Conservation (phyloP, 2,113 vertebrate species). For the Penelope pileata region DNA sequence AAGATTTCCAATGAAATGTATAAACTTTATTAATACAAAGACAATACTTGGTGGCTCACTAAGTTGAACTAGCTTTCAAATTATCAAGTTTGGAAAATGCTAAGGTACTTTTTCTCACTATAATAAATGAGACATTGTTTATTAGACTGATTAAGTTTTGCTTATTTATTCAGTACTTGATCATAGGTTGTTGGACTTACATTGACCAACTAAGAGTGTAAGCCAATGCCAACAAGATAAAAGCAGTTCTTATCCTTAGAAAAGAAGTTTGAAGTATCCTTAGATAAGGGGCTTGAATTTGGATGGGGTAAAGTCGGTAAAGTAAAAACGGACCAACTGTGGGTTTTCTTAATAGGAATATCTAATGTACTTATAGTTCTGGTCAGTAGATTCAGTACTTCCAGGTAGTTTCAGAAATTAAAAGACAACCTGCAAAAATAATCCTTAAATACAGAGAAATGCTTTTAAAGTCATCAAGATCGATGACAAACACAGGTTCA, state of each 20-base stretch:
- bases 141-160: not conserved
- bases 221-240: not conserved
- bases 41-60: not conserved
- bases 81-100: not conserved
- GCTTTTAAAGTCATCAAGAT: not conserved
- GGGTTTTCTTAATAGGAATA: not conserved
- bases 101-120: not conserved
- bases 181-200: not conserved
- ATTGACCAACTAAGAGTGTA: not conserved
- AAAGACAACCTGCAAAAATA: not conserved
- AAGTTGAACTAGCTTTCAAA: not conserved
- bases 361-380: not conserved
- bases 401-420: not conserved
- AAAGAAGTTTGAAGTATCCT: too few species aligned
- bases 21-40: not conserved
- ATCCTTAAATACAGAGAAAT: not conserved
- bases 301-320: not conserved
- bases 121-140: not conserved
- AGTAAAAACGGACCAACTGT: not conserved
- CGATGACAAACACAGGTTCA: not conserved
- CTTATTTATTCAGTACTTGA: not conserved
- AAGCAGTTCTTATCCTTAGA: not conserved
- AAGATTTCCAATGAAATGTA: not conserved
- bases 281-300: not conserved
- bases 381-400: not conserved